A percentile compares a stretch with the other conserved stretches of the same genome.
Evolutionary conservation across 1,140 invertebrate species (phyloP).

Genomic region (Drosophila truncata): DNA sequence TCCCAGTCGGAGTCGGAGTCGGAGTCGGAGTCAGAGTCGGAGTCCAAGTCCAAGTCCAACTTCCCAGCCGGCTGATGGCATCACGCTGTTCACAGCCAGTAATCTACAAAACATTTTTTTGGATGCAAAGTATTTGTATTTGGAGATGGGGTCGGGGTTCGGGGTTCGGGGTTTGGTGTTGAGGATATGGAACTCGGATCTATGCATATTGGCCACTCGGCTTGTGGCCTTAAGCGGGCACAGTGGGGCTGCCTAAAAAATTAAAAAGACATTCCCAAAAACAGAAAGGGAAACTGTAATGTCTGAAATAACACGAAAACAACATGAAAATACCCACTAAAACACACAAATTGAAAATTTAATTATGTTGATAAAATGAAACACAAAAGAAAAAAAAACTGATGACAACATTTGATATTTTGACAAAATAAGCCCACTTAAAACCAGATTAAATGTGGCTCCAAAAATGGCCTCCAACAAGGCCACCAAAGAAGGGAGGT

Average conservation of each 20-base stretch:
- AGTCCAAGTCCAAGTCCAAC: constrained; percentile 13
- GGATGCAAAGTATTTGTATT: constrained; percentile 40
- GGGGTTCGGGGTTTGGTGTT: neutral
- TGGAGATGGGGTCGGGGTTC: neutral
- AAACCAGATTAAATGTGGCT: constrained; percentile 13
- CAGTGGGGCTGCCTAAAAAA: constrained; percentile 34
- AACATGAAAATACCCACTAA: constrained; percentile 2
- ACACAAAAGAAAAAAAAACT: neutral
- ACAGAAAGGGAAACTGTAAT: neutral
- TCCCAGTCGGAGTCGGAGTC: constrained; percentile 3
- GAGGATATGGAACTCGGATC: constrained; percentile 5
- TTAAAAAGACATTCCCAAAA: constrained; percentile 36
- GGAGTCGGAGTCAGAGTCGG: too few species aligned
- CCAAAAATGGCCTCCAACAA: constrained; percentile 16
- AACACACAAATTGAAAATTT: constrained; percentile 39
- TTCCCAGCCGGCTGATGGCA: constrained; percentile 48
- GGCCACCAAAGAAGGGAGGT: neutral
- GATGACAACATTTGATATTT: constrained; percentile 6
- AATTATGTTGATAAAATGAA: constrained; percentile 22
- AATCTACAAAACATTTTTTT: constrained; percentile 41
- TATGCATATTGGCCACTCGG: constrained; percentile 43
- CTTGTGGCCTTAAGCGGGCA: constrained; percentile 31
- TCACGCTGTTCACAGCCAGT: constrained; percentile 72
- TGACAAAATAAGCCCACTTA: constrained; percentile 22
- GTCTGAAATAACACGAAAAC: neutral